Base-by-base conservation (phyloP, 2,888 invertebrate species). In the Nomada flava region DNA sequence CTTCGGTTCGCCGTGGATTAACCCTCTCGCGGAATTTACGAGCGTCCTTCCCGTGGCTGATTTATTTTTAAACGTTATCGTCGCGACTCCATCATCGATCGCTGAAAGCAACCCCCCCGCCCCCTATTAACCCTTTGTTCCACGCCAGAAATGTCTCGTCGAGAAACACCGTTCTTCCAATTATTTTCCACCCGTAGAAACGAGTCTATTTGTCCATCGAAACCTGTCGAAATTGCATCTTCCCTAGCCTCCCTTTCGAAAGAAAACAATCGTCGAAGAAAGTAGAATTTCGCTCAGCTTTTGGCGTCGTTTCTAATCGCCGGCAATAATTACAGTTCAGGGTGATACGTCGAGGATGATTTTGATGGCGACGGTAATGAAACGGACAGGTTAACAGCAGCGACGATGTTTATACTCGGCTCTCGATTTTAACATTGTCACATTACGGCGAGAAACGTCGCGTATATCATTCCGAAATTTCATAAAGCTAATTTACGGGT, bases 11-110 rank as follows among this genome's bases (percentile, higher is more conserved):
- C 65, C 67, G 79, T 59, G 69, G 80, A 88, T 89, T 86, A 88
- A 88, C 64, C 82, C 79, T 79, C 76, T 79, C 83, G 63, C 71
- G 71, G 63, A 86, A 74, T 87, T 88, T 88, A 88, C 88, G 88
- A 86, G 47, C 68, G 67, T 71, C 73, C 72, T 69, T 74, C 64
- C 71, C 76, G 65, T 36, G 65, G 26, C 29, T 67, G 77, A 86
- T 83, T 78, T 57, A 86, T 86, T 86, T 86, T 85, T 81, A 47
- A 74, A 83, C 73, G 64, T 26, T 52, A 74, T 77, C 52, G 59
- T 84, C 64, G 76, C 72, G 72, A 79, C 60, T 75, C 44, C n/a
- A 5, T 59, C 53, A 59, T 79, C 13, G 68, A 84, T 84, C 62
- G 53, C 23, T 7, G 9, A 29, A 18, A 23, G 26, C 10, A 10